Percentiles rank a stretch among this genome's conserved stretches.
phyloP scores from a whole-genome alignment of 1,140 invertebrate genomes.

The Pogonomyrmex barbatus region DNA sequence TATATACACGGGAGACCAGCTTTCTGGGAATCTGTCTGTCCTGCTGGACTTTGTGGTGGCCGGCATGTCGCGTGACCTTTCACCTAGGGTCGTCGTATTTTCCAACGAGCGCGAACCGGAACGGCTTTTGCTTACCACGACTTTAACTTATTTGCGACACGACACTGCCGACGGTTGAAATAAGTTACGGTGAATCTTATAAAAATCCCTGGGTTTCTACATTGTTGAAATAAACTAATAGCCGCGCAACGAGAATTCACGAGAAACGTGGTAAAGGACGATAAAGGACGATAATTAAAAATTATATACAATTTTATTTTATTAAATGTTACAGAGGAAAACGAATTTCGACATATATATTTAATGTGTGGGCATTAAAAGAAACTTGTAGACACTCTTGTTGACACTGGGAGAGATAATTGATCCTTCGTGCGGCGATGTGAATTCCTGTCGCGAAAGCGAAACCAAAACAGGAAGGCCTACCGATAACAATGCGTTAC shows the following conservation, averaged over 20 bases:
- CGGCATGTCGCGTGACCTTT: slow-evolving; percentile 8
- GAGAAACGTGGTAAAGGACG: not conserved
- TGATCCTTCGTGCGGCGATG: not conserved
- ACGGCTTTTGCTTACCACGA: slow-evolving; percentile 6
- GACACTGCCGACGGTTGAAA: not conserved
- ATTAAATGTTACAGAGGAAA: not conserved
- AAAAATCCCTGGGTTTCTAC: not conserved
- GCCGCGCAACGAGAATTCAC: not conserved
- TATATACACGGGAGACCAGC: not conserved
- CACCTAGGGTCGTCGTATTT: slow-evolving; percentile 40
- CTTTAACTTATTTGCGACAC: slow-evolving; percentile 26
- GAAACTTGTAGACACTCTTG: not conserved
- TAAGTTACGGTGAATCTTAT: slow-evolving; percentile 23
- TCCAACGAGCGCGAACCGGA: slow-evolving; percentile 4
- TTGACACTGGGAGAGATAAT: not conserved
- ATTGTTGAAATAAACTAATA: not conserved
- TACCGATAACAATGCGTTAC: slow-evolving; percentile 45
- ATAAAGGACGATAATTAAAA: not conserved
- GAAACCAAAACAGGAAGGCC: slow-evolving; percentile 45
- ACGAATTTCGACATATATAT: not conserved
- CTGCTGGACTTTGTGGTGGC: not conserved
- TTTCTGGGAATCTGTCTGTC: slow-evolving; percentile 19
- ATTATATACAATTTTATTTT: not conserved
- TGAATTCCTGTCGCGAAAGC: slow-evolving; percentile 51
- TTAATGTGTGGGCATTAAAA: not conserved